Base-by-base conservation (phyloP, 2,888 invertebrate genomes). In the Agrochola lychnidis region DNA sequence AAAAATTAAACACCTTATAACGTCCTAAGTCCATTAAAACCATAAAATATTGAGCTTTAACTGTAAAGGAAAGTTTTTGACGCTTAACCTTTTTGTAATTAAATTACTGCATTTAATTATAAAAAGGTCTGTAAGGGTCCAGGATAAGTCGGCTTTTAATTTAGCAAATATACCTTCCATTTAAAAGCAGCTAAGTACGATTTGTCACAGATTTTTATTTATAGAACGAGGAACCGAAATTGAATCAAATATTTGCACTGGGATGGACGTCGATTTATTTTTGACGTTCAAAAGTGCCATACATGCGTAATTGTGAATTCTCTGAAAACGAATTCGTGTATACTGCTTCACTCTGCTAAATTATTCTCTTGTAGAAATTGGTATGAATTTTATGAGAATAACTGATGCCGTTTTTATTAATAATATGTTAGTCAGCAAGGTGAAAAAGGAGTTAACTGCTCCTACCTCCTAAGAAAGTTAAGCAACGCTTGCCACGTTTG, bases 181-280 rank as follows among this genome's bases (percentile, higher is more conserved):
- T 68, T 73, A 2, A 36, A 36, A 57, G 56, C 36, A 59, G 51
- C 53, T 53, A 36, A 36, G 36, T 36, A 30, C 48, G 59, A 57
- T 36, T 36, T 53, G 69, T 70, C 61, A 48, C 30, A n/a, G 51
- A 59, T 69, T 53, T 80, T 48, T 22, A 30, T 68, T 40, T 40
- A 7, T 36, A 36, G 36, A 36, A 36, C n/a, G 36, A 56, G 9
- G 14, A 14, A 40, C 7, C 0, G 19, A 56, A 56, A 48, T 45
- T 5, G 19, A 19, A 48, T 67, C 14, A 83, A 78, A 81, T 70
- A 78, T 83, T 83, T 83, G 36, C 16, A 40, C 63, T 16, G 12
- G 9, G 16, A 14, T 25, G 19, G 12, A 48, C 59, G 30, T 19
- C 51, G 22, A 14, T 30, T n/a, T n/a, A n/a, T n/a, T n/a, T n/a